Base-by-base conservation (phyloP, 2,797 vertebrate species). In the Sparus aurata region DNA sequence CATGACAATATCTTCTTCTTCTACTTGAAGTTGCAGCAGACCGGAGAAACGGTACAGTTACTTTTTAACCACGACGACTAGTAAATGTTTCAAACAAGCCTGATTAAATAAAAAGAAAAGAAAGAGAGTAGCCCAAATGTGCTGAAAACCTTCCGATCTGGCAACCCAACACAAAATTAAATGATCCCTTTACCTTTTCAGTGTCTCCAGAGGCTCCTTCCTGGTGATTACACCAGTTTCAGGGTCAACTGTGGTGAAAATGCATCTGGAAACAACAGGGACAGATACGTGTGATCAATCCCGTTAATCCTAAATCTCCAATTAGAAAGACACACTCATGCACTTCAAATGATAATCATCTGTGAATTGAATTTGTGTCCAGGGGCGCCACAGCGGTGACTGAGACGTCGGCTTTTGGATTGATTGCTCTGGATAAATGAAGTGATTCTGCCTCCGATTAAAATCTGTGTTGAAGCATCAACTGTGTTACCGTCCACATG, bases 231-330 rank as follows among this genome's bases (percentile, higher is more conserved):
- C 2, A 0, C 97, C 97, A 0, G 97, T 98, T 84, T 98, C 95
- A 2, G 97, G 97, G 91, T 99, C 94, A 80, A 99, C 94, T 0
- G 97, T 99, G 62, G 97, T 99, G 60, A 98, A 92, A 90, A 98
- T 11, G 78, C 98, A 99, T 75, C 98, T 99, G 92, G 43, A 84
- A 58, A 75, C 0, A 69, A 92, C 4, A 79, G 69, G 1, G 69
- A 12, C 1, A 5, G 34, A 38, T 47, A 12, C 38, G 13, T 50
- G 73, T 41, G 4, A 41, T 34, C 43, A 17, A 17, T 15, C 15
- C 53, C 34, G 25, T 58, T 15, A 23, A 62, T 1, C 12, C 3
- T 1, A 23, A 64, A 46, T 34, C 4, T 53, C 9, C 8, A 63
- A 23, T 9, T 46, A 61, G 2, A 57, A 18, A 47, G 1, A 69